phyloP scores from a whole-genome alignment of 2,888 invertebrate genomes.

The Minunthozetes semirufus region DNA sequence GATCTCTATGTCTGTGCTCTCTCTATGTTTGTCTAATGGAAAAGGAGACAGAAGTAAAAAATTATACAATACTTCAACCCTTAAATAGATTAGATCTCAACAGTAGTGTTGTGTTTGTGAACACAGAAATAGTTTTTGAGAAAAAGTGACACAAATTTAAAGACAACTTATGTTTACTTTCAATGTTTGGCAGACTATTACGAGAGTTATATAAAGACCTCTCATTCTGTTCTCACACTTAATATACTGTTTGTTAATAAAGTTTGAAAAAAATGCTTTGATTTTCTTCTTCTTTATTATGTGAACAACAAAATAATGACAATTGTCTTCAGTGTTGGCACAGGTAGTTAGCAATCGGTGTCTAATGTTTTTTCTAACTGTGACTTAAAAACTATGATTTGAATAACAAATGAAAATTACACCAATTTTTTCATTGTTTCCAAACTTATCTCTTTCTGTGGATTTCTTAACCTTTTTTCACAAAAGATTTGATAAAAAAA shows the following conservation, averaged over 20 bases:
- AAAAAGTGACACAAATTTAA: slow-evolving; percentile 1
- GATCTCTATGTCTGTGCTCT: no score
- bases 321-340: background rate
- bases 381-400: no score
- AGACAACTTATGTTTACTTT: background rate
- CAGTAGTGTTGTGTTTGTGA: background rate
- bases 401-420: no score
- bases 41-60: background rate
- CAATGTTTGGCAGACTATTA: background rate
- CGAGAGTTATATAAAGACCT: background rate
- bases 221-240: background rate
- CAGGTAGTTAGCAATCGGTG: no score
- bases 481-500: no score
- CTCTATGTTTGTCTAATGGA: background rate
- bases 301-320: slow-evolving; percentile 1
- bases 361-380: no score
- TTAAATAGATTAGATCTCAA: background rate
- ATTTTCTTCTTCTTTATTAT: background rate
- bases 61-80: background rate
- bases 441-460: no score
- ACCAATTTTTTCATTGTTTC: no score
- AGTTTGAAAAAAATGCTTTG: background rate
- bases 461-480: no score
- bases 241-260: background rate
- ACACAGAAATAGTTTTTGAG: background rate